Evolutionary conservation across 2,888 invertebrate species (phyloP), one percentile per base, ranked within the genome.

Genomic region (Leucoma salicis): DNA sequence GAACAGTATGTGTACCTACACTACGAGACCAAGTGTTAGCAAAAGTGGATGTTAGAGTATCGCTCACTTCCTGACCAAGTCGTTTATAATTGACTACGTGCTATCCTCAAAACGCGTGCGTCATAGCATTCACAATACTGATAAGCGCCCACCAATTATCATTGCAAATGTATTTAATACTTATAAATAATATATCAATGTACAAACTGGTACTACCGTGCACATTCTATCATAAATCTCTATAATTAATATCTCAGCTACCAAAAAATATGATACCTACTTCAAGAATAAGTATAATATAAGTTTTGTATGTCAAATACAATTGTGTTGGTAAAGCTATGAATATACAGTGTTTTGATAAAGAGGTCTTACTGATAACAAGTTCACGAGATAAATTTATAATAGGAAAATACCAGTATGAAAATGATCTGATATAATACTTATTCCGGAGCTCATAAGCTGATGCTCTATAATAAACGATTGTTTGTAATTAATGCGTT

Each of bases 121-220:
- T 88, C 88, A 89, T 84, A 80, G 73, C 82, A 84, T 81, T 82
- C 77, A 76, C 81, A 70, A 75, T 61, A 66, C 78, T 86, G 89
- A 88, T 89, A 89, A 88, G 84, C 77, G 76, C 73, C 76, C 73
- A 73, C 74, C 78, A 86, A 87, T 88, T 87, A 88, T 88, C 87
- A 88, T 86, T 86, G 87, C 88, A 86, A 88, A 89, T 78, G 67
- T 83, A 76, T 80, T 80, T 81, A n/a, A 64, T 68, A 64, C 5
- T 68, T 70, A 77, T 78, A 82, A 73, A 78, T 78, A 74, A 67
- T 78, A 78, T 4, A 21, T 8, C 8, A 81, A 70, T 77, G 68
- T 65, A 66, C 51, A 69, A 66, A 64, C 29, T 4, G 16, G n/a
- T n/a, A n/a, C n/a, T n/a, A n/a, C n/a, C n/a, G n/a, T n/a, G n/a